phyloP scores from a whole-genome alignment of 2,888 invertebrate species.

The Drosophila niveifrons region DNA sequence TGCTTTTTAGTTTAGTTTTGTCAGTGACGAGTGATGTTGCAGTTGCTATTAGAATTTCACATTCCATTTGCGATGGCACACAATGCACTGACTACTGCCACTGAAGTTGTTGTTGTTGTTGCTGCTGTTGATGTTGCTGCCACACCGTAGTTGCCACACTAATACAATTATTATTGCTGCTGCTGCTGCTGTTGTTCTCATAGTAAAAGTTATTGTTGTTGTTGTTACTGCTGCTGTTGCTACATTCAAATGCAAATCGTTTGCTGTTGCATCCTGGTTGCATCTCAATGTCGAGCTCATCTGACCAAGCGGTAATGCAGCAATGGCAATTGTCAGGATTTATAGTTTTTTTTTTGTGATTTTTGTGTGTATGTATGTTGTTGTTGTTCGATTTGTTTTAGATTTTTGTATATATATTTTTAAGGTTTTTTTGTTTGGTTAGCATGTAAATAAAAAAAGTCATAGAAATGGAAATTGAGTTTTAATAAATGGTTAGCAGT shows the following conservation, averaged over 20 bases:
- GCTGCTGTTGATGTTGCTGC: constrained; percentile 26
- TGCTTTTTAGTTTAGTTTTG: constrained; percentile 31
- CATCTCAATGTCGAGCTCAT: constrained; percentile 42
- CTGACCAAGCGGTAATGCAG: constrained; percentile 41
- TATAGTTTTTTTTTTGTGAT: constrained; percentile 36
- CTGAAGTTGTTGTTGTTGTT: constrained; percentile 13
- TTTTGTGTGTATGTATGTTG: constrained; percentile 41
- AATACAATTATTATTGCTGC: constrained; percentile 15
- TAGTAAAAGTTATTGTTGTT: neutral
- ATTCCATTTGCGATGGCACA: constrained; percentile 41
- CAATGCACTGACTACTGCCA: constrained; percentile 28
- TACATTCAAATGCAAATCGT: constrained; percentile 24
- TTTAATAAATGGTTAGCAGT: constrained; percentile 74
- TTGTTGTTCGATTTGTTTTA: constrained; percentile 43
- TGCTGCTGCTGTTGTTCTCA: neutral
- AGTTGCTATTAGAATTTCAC: constrained; percentile 41
- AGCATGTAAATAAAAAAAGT: constrained; percentile 79
- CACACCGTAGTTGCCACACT: constrained; percentile 33
- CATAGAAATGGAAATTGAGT: constrained; percentile 79
- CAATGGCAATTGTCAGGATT: constrained; percentile 21
- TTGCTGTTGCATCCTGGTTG: constrained; percentile 42
- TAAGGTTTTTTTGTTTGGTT: constrained; percentile 53
- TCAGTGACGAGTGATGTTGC: constrained; percentile 42
- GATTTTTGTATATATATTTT: constrained; percentile 25
- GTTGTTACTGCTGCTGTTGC: constrained; percentile 28